Evolutionary conservation across 2,113 vertebrate genomes (phyloP), one percentile per base, ranked within the genome.

Genomic region (Nycticorax nycticorax): DNA sequence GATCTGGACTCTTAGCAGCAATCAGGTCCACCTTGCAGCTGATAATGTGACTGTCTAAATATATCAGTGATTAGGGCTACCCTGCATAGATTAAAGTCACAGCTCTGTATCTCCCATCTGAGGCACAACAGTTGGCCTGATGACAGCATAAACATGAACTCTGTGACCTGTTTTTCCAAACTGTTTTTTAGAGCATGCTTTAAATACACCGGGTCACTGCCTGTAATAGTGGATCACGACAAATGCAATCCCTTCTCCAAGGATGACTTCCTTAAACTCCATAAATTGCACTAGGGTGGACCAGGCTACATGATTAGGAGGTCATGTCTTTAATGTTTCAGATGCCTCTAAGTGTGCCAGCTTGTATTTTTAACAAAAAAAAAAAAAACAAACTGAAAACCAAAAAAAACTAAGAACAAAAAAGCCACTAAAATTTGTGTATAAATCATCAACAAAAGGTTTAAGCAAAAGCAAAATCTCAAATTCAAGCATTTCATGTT

Each of bases 31-130:
- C 69, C 76, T 87, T 76, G 74, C 89, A 89, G 83, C 92, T 95
- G 95, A 94, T 96, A 97, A 93, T 84, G 68, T 75, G 62, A 24
- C 63, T 56, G 83, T 63, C 93, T 97, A 96, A 93, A 92, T 94
- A 93, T 95, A 96, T 45, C 80, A 15, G 57, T 87, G 92, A 95
- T 94, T 92, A 94, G 73, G 68, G 73, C 73, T 89, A 91, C 60
- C 80, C 80, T 89, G 76, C 60, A n/a, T 37, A 93, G 91, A 92
- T 88, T 96, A 89, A 94, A 92, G 91, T 91, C 88, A 91, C 92
- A 93, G 86, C 83, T 97, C 73, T 87, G 2, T 92, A 68, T 93
- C 95, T 91, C 60, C 53, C 56, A 72, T 82, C 86, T 92, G 93
- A 94, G 76, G 66, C 56, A 87, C 43, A 78, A 72, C 83, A 84